Evolutionary conservation across 1,140 invertebrate species (phyloP), one percentile per base, ranked within the genome.

Genomic region (Pseudachorutes palmiensis): DNA sequence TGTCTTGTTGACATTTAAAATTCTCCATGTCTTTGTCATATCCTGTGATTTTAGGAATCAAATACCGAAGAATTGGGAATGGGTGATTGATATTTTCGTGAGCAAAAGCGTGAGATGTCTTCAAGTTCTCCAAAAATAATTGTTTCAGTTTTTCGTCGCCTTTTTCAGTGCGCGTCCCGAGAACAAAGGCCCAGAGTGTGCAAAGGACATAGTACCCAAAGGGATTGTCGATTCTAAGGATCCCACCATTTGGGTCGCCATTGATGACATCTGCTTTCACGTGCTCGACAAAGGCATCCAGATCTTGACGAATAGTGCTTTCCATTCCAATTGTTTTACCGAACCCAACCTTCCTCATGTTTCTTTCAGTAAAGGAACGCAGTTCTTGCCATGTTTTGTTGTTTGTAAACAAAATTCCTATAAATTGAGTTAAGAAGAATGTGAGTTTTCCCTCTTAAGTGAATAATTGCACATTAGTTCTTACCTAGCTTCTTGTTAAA

Each of bases 331-430:
- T 22, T 3, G 16, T 2, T 33, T 61, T 76, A 1, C 78, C 80
- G 49, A 80, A 73, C 5, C 79, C 81, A 36, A 81, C 74, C 32
- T 79, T 72, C 41, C 76, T 68, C n/a, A 81, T 73, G 1, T 78
- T 76, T 14, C 70, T 71, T 30, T 81, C 62, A 2, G 77, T 61
- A 67, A 78, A 80, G 32, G 75, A 74, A 19, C 79, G 72, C 49
- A 81, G 77, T 75, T 82, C 81, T 74, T 78, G 73, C 81, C 80
- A 82, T 22, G 67, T 31, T 1, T 74, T 41, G 16, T 78, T 79
- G 62, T 75, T 71, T 2, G 73, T 72, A 26, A 72, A 70, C 5
- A 80, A 66, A 9, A 80, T 61, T 49, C 79, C 79, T 65, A 28
- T 14, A 55, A 55, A n/a, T 55, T 5, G 22, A 14, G 3, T 5